phyloP scores from a whole-genome alignment of 2,797 vertebrate genomes.

The Parotocinclus haroldoi region DNA sequence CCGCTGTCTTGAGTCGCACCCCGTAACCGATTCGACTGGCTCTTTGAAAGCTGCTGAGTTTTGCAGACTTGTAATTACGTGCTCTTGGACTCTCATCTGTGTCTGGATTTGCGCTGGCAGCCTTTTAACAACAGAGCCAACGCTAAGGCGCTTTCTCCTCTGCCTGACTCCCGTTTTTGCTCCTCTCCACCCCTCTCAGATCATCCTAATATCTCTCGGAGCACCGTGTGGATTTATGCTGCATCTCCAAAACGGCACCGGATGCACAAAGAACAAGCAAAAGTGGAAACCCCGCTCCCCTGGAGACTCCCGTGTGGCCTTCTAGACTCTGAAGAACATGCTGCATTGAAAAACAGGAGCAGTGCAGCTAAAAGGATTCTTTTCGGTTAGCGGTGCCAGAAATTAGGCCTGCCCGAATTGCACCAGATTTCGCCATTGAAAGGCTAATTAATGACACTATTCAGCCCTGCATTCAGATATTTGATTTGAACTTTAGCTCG shows the following conservation, averaged over 20 bases:
- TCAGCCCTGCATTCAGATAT: too few species aligned
- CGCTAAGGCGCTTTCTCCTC: not conserved
- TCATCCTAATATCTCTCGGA: slow-evolving; percentile 34
- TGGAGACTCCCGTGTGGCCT: slow-evolving; percentile 3
- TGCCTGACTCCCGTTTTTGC: not conserved
- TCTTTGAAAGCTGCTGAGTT: not conserved
- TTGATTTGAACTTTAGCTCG: too few species aligned
- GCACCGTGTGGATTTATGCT: slow-evolving; percentile 37
- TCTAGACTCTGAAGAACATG: slow-evolving; percentile 19
- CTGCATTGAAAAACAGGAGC: not conserved
- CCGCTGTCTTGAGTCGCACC: not conserved
- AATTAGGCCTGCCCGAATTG: too few species aligned
- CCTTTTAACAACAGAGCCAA: not conserved
- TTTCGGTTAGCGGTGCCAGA: too few species aligned
- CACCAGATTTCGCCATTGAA: too few species aligned
- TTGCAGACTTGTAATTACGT: not conserved
- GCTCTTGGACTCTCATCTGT: not conserved
- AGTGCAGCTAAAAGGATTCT: too few species aligned
- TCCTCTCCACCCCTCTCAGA: slow-evolving; percentile 10
- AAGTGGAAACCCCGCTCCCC: slow-evolving; percentile 25
- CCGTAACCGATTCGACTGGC: not conserved
- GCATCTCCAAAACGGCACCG: slow-evolving; percentile 54
- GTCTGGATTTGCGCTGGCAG: not conserved
- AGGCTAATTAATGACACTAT: too few species aligned
- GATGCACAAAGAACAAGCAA: slow-evolving; percentile 32